These are phyloP conservation scores for Sturnus vulgaris DNA, from an alignment of 2,113 vertebrate species.

Conservation along the genomic window DNA sequence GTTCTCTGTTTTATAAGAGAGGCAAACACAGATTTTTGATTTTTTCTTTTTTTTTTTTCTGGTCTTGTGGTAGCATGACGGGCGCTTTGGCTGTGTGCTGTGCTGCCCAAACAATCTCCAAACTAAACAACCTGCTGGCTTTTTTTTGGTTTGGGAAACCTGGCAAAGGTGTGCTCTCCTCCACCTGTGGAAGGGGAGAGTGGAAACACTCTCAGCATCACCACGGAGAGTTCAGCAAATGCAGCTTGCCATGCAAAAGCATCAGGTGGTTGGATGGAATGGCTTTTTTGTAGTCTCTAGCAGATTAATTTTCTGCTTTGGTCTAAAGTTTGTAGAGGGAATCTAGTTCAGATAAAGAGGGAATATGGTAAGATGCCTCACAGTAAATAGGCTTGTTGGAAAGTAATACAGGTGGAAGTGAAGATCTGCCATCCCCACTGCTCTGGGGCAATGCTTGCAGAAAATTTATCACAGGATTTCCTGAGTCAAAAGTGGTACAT, in stretches of 20 bases:
- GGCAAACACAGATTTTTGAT: not conserved
- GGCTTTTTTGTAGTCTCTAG: not conserved
- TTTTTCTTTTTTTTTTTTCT: not conserved
- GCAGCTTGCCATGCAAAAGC: not conserved
- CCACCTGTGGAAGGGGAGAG: not conserved
- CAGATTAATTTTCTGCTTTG: not conserved
- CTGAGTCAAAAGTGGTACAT: not conserved
- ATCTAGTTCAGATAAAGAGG: not conserved
- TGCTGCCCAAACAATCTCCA: not conserved
- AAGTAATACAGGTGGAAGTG: not conserved
- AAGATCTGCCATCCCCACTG: not conserved
- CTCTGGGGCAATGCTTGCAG: not conserved
- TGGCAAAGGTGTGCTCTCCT: not conserved
- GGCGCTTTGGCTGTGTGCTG: not conserved
- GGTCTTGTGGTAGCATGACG: not conserved
- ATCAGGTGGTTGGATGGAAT: not conserved
- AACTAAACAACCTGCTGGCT: not conserved
- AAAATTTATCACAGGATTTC: not conserved
- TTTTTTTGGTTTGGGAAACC: not conserved
- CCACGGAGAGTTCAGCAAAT: fast-evolving
- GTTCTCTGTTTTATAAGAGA: slow-evolving; percentile 34
- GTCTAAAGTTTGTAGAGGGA: not conserved
- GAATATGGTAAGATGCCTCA: not conserved
- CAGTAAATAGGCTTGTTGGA: not conserved
- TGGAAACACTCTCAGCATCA: not conserved